Conservation (phyloP, 1,140 invertebrate species). For the Leguminivora glycinivorella region DNA sequence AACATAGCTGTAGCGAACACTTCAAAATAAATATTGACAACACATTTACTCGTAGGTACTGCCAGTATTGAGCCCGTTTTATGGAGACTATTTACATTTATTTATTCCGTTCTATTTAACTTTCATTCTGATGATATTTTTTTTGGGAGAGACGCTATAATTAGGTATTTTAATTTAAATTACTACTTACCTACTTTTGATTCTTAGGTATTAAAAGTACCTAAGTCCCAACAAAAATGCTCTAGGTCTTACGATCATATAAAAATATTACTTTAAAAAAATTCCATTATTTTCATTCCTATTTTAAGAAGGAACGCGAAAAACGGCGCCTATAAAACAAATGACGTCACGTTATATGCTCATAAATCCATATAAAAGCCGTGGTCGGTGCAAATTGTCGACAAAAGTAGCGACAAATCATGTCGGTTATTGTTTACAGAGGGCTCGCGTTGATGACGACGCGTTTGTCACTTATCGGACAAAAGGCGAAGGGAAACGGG, state of each 20-base stretch:
- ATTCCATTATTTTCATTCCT: too few relatives aligned
- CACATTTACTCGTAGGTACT: neutral
- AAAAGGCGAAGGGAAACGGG: neutral
- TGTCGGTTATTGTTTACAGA: conserved; percentile 27
- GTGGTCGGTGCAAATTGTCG: conserved; percentile 14
- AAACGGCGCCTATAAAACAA: conserved; percentile 8
- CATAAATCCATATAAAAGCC: conserved; percentile 27
- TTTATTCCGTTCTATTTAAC: neutral
- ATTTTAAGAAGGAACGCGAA: neutral
- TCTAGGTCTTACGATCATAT: too few relatives aligned
- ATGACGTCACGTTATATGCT: conserved; percentile 11
- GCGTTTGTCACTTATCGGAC: neutral
- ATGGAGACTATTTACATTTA: neutral
- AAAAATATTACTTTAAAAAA: too few relatives aligned
- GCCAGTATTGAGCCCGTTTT: neutral
- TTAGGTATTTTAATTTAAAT: neutral
- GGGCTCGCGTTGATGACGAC: neutral
- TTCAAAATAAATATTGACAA: neutral
- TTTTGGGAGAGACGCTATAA: too few relatives aligned
- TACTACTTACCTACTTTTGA: neutral
- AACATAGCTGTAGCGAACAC: neutral
- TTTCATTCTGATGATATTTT: neutral
- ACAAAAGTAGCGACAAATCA: conserved; percentile 26
- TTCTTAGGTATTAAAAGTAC: too few relatives aligned
- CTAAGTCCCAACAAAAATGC: neutral